Evolutionary conservation across 1,140 invertebrate species (phyloP), one percentile per base, ranked within the genome.

Genomic region (Temnothorax curvispinosus): DNA sequence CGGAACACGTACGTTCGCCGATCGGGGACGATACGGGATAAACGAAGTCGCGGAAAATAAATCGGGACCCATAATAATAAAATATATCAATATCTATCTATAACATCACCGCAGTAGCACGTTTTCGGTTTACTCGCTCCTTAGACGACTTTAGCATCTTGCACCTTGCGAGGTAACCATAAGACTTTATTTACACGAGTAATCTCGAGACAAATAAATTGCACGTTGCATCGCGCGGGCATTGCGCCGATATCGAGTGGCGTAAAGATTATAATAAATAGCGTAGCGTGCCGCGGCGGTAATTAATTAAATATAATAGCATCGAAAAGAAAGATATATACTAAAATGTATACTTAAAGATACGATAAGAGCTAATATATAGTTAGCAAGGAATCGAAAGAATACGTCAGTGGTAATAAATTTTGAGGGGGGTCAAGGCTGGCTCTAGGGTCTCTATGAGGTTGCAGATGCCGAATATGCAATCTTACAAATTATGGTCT

Each of bases 301-400:
- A 84, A 84, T 84, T 84, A 84, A 84, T 84, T 84, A 84, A 84
- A 74, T 11, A 54, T 54, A 84, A 74, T 74, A 75, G 54, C 54
- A 50, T 50, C 52, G 50, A 62, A 56, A 56, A 81, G 69, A 75
- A 60, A 71, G 15, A 74, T 74, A 35, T 74, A 84, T 32, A 84
- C 27, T 27, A 27, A 27, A 27, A 82, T 82, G n/a, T 84, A 50
- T 50, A 62, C 41, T 60, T 60, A n/a, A 32, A 84, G 54, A 72
- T 80, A 69, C 47, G 78, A 81, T 84, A 84, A 75, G 54, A 84
- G 69, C 54, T 84, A 54, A 84, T 62, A 50, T 74, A 74, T 74
- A 84, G 54, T 74, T 62, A 54, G 69, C 18, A 27, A 75, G 54
- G 13, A 84, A 84, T 75, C 54, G 80, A 84, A 75, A 80, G 35